These are phyloP conservation scores for Dryobotodes eremita DNA, from an alignment of 2,888 invertebrate species.

Conservation along the genomic window DNA sequence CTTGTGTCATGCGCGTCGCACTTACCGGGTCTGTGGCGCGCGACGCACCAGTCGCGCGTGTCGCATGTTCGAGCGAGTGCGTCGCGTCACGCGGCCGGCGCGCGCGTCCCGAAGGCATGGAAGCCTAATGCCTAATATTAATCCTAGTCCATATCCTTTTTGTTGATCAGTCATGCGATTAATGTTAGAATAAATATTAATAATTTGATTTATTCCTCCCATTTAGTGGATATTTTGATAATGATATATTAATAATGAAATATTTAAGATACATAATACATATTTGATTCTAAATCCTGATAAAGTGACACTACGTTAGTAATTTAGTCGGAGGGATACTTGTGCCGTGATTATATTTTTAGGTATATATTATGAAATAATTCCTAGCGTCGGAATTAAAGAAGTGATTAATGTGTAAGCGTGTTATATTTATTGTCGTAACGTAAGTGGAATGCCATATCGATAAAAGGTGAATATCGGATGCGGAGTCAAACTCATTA, in stretches of 20 bases:
- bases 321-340: slow-evolving; percentile 91
- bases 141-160: slow-evolving; percentile 91
- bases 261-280: slow-evolving; percentile 91
- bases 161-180: slow-evolving; percentile 91
- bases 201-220: slow-evolving; percentile 91
- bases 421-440: slow-evolving; percentile 91
- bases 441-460: slow-evolving; percentile 91
- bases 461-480: slow-evolving; percentile 90
- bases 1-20: slow-evolving; percentile 31
- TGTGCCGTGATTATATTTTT: slow-evolving; percentile 91
- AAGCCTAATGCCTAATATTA: slow-evolving; percentile 90
- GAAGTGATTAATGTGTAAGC: slow-evolving; percentile 91
- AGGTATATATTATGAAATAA: slow-evolving; percentile 91
- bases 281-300: slow-evolving; percentile 91
- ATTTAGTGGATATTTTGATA: slow-evolving; percentile 91
- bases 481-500: slow-evolving; percentile 90
- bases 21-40: background rate
- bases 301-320: slow-evolving; percentile 91
- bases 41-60: slow-evolving; percentile 44
- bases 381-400: slow-evolving; percentile 91
- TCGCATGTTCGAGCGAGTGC: slow-evolving; percentile 50
- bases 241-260: slow-evolving; percentile 91
- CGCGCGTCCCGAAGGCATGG: slow-evolving; percentile 81
- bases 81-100: slow-evolving; percentile 62
- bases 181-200: slow-evolving; percentile 90